phyloP scores from a whole-genome alignment of 2,888 invertebrate genomes.

The Oligia latruncula region DNA sequence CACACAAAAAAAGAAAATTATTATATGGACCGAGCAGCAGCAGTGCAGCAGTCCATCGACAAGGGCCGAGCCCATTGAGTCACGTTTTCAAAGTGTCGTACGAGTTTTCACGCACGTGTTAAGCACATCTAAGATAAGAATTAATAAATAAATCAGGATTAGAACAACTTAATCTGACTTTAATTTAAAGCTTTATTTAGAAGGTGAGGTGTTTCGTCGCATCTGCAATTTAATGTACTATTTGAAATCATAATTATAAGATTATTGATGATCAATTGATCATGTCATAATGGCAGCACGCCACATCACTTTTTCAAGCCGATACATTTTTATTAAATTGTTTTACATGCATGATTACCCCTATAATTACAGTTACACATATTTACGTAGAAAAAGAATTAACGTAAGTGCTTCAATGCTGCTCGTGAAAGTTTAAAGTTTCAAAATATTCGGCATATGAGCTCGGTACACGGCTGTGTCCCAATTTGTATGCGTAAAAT shows the following conservation, averaged over 20 bases:
- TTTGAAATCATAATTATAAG: conserved; percentile 20
- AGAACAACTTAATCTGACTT: conserved; percentile 18
- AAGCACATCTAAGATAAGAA: conserved; percentile 62
- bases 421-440: conserved; percentile 54
- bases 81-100: conserved; percentile 53
- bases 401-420: conserved; percentile 25
- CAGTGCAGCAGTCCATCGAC: conserved; percentile 8
- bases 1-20: conserved; percentile 68
- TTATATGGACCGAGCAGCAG: conserved; percentile 50
- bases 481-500: conserved; percentile 82
- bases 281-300: conserved; percentile 32
- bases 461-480: conserved; percentile 63
- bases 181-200: conserved; percentile 3
- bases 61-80: conserved; percentile 56
- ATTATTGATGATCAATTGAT: conserved; percentile 12
- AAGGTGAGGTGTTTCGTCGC: neutral
- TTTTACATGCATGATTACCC: conserved; percentile 55
- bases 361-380: conserved; percentile 32
- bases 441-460: conserved; percentile 51
- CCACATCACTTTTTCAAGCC: conserved; percentile 28
- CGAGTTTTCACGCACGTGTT: conserved; percentile 62
- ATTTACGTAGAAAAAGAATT: conserved; percentile 46
- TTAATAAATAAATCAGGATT: conserved; percentile 21
- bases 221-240: conserved; percentile 12
- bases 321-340: conserved; percentile 47